Percentiles rank a stretch among this genome's conserved stretches.
Evolutionary conservation across 2,888 invertebrate species (phyloP).

Genomic region (Euphydryas editha): DNA sequence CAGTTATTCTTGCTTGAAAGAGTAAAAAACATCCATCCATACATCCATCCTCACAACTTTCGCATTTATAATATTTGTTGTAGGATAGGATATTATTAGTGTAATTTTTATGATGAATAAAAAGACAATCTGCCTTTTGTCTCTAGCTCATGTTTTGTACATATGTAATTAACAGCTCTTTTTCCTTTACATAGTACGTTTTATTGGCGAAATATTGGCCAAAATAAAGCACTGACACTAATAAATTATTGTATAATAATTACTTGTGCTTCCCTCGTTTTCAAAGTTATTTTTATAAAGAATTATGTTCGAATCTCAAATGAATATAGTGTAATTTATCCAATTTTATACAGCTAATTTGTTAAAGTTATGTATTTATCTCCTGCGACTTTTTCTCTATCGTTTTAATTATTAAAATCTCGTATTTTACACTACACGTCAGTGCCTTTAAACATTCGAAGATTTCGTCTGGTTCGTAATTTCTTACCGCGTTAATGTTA

Average conservation of each 20-base stretch:
- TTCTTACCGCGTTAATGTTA: constrained; percentile 43
- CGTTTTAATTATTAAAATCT: background rate
- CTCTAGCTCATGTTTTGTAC: constrained; percentile 75
- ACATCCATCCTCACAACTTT: no score
- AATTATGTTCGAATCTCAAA: constrained; percentile 41
- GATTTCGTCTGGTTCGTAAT: constrained; percentile 44
- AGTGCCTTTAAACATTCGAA: constrained; percentile 60
- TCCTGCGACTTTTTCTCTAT: constrained; percentile 5
- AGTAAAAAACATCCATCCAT: no score
- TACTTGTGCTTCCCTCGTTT: constrained; percentile 26
- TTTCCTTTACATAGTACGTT: constrained; percentile 55
- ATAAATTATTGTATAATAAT: constrained; percentile 29
- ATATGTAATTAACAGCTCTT: constrained; percentile 75
- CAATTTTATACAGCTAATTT: constrained; percentile 7
- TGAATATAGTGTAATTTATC: constrained; percentile 13
- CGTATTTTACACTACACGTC: constrained; percentile 39
- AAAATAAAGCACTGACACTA: constrained; percentile 40
- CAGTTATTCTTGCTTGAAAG: no score
- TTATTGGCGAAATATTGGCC: constrained; percentile 33
- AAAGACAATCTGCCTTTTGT: constrained; percentile 65
- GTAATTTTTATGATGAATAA: constrained; percentile 65
- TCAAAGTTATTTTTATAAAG: constrained; percentile 24
- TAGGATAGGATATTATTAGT: background rate
- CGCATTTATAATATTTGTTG: background rate
- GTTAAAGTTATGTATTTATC: constrained; percentile 11